Base-by-base conservation (phyloP, 2,888 invertebrate genomes). In the Eulithis testata region DNA sequence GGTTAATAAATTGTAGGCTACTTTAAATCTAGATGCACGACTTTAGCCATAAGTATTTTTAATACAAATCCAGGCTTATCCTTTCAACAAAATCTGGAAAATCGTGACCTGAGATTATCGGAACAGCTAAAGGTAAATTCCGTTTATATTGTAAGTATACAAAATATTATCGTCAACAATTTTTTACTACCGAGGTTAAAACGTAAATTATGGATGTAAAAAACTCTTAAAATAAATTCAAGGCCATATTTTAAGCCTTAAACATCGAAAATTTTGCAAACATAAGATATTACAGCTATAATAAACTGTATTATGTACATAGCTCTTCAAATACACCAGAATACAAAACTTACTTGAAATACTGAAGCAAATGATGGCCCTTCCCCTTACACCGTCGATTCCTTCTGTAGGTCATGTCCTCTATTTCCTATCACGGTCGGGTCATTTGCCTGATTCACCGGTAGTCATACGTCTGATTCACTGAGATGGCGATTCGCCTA, bases 351-450 rank as follows among this genome's bases (percentile, higher is more conserved):
- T 83, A 91, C 91, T 91, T 87, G 73, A 91, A 77, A 73, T 78
- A 89, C 68, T 87, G 84, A 56, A 89, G 72, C 57, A 89, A 69
- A 75, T 91, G 90, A 71, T 90, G 87, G 70, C 87, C 74, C 77
- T 88, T 90, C 45, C 91, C 89, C 70, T 77, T 84, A 75, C 91
- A 90, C 45, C 65, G 69, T 69, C 78, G 79, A 61, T 80, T 79
- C 71, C 74, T 82, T 66, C 73, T 73, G 74, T 79, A 77, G 54
- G 84, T 81, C 87, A 85, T 86, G 60, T 63, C 70, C 37, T 57
- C 56, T 49, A 43, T 21, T 45, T 14, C 37, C 37, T 53, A 45
- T 54, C 21, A 21, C 40, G 9, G 9, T 14, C 60, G 44, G 65
- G 63, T 56, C 55, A 63, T 54, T 27, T 45, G 40, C 65, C 61